Evolutionary conservation across 2,113 vertebrate genomes (phyloP), one percentile per base, ranked within the genome.

Genomic region (Chionodraco myersi): DNA sequence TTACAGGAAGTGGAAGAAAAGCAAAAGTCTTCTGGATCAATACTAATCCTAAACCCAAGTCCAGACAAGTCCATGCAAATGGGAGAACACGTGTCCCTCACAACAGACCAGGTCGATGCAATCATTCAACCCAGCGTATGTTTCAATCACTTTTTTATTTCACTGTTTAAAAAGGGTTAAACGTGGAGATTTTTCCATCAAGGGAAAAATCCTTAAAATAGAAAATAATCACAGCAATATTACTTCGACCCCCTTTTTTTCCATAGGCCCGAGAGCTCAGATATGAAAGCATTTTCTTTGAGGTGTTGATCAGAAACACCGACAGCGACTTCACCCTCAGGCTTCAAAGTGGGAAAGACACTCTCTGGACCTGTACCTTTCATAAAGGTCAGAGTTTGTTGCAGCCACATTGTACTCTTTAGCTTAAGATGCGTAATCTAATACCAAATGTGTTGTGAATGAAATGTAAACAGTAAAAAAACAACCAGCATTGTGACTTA

Each of bases 231-330:
- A 36, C 36, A 6, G 36, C 36, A 36, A 36, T 36, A 23, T 23
- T 5, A 12, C 21, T 56, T 56, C 5, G 15, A 49, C 48, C 48
- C 53, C 10, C 21, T 13, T 56, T 23, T 1, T 56, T 58, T 30
- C 14, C 15, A 49, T 45, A 66, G 63, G 18, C 0, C 7, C 3
- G 16, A 6, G 6, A 51, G 23, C 47, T 66, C 63, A 34, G 4
- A 34, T 11, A 2, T 66, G 63, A 18, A 1, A 18, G 47, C 5
- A 18, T 30, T 65, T 34, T 1, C 23, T 66, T 51, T 66, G 63
- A 66, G 48, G 63, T 66, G 63, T 51, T 30, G 5, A 18, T 66
- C 10, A 34, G 48, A 66, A 51, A 66, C 11, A 21, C 63, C 30
- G 15, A 51, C 1, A 18, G 26, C 1, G 63, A 66, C 26, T 18